Conservation (phyloP, 2,797 vertebrate genomes). For the Craterocephalus amniculus region DNA sequence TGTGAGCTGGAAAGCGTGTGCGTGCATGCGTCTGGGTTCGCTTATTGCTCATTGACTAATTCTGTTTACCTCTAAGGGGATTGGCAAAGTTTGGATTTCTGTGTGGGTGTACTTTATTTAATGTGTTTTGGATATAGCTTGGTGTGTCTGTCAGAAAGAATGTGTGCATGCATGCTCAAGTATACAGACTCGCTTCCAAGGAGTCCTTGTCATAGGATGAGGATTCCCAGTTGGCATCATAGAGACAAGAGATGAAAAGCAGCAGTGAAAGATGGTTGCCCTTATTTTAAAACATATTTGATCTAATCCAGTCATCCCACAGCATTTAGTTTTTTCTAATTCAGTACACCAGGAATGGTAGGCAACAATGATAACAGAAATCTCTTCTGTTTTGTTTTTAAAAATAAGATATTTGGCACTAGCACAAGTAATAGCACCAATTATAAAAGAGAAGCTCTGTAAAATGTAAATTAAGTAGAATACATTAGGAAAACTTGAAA, state of each 20-base stretch:
- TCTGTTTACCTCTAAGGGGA: constrained; percentile 16
- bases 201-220: constrained; percentile 3
- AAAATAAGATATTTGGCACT: no score
- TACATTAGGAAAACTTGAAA: background rate
- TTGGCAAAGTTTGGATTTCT: background rate
- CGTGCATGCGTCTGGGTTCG: constrained; percentile 2
- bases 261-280: background rate
- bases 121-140: background rate
- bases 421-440: background rate
- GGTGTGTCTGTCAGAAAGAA: constrained; percentile 1
- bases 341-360: background rate
- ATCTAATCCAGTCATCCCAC: no score
- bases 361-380: background rate
- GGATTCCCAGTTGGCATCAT: constrained; percentile 29
- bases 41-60: background rate
- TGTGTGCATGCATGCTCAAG: background rate
- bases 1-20: constrained; percentile 13
- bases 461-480: background rate
- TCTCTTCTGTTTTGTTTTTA: background rate
- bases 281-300: background rate
- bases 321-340: background rate
- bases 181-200: background rate
- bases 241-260: background rate
- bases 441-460: background rate
- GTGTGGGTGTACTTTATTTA: background rate